Evolutionary conservation across 2,888 invertebrate genomes (phyloP).

Genomic region (Nesidiocoris tenuis): DNA sequence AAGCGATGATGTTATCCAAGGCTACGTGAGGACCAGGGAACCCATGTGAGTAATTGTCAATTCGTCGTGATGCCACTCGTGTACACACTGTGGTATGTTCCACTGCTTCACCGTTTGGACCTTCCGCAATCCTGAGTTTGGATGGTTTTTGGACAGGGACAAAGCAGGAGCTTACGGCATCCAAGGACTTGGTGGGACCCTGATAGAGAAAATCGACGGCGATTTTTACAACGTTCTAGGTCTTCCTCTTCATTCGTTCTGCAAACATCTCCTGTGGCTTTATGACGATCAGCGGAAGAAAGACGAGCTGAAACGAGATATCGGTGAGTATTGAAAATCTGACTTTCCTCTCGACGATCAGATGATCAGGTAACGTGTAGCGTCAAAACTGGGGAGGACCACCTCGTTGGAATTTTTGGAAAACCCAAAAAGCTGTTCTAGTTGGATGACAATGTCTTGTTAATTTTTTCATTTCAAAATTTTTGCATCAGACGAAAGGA

Average conservation of each 20-base stretch:
- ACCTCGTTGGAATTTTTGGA: no score
- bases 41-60: slow-evolving; percentile 86
- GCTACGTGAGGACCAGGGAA: slow-evolving; percentile 85
- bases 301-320: slow-evolving; percentile 26
- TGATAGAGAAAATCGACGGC: slow-evolving; percentile 76
- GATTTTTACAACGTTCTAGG: slow-evolving; percentile 90
- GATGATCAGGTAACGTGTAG: no score
- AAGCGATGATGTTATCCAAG: slow-evolving; percentile 70
- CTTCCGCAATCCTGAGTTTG: no score
- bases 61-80: background rate
- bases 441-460: no score
- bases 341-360: no score
- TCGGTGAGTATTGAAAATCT: slow-evolving; percentile 45
- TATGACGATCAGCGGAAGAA: slow-evolving; percentile 45
- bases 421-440: no score
- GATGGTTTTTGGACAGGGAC: no score
- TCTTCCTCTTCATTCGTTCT: slow-evolving; percentile 66
- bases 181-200: slow-evolving; percentile 78
- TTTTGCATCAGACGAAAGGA: background rate
- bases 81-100: no score
- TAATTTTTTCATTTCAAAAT: background rate
- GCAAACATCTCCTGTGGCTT: slow-evolving; percentile 47
- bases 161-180: slow-evolving; percentile 93
- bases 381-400: no score
- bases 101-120: no score